phyloP scores from a whole-genome alignment of 2,888 invertebrate genomes.

The Drosophila percnosoma region DNA sequence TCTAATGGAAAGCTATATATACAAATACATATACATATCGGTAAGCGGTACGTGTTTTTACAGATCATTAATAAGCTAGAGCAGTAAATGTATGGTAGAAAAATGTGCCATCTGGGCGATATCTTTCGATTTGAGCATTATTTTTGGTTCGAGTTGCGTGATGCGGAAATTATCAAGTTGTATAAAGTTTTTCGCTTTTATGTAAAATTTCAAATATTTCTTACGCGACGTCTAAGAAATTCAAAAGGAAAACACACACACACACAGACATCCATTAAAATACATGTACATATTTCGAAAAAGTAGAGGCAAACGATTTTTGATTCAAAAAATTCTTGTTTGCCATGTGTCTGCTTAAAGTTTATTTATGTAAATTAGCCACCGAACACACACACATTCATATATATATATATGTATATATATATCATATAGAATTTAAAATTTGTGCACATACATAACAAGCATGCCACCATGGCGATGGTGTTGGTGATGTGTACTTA shows the following conservation, averaged over 20 bases:
- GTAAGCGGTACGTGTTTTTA: not conserved
- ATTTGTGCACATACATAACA: not conserved
- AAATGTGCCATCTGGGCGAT: not conserved
- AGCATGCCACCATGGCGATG: not conserved
- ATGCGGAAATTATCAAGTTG: not conserved
- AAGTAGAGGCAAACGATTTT: constrained; percentile 20
- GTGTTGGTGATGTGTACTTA: constrained; percentile 86
- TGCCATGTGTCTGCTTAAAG: constrained; percentile 48
- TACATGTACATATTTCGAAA: not conserved
- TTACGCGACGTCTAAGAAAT: constrained; percentile 33
- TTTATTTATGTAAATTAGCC: constrained; percentile 63
- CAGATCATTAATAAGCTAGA: not conserved
- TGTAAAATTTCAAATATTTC: constrained; percentile 54
- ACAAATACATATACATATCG: not conserved
- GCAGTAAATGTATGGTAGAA: not conserved
- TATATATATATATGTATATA: not conserved
- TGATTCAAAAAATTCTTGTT: constrained; percentile 31
- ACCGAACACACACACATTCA: not conserved
- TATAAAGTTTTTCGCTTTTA: constrained; percentile 18
- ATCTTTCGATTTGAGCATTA: not conserved
- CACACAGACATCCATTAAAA: not conserved
- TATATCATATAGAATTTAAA: not conserved
- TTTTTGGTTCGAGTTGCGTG: not conserved
- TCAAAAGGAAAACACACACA: constrained; percentile 7
- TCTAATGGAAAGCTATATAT: not conserved